These are phyloP conservation scores for Taphrorychus bicolor DNA, from an alignment of 2,888 invertebrate genomes.

Conservation along the genomic window DNA sequence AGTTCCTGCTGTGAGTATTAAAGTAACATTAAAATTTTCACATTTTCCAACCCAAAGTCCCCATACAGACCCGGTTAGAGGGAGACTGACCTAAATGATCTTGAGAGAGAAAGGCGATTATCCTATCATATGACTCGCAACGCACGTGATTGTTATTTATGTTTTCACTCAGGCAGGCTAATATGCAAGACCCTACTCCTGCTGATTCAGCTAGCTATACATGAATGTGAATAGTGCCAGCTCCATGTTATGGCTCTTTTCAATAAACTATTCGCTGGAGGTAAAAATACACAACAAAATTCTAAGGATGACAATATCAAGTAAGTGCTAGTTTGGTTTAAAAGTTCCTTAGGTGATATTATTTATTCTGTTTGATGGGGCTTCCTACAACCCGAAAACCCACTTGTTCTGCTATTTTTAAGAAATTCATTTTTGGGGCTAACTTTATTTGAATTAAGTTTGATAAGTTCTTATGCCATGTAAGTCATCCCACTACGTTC, in stretches of 20 bases:
- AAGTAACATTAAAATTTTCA: background rate
- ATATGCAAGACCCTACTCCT: constrained; percentile 29
- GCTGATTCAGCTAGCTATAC: constrained; percentile 32
- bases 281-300: constrained; percentile 24
- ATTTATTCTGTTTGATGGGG: too few relatives aligned
- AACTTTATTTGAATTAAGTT: too few relatives aligned
- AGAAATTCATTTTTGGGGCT: too few relatives aligned
- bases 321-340: constrained; percentile 30
- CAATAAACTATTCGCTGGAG: constrained; percentile 37
- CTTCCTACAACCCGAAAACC: background rate
- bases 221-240: constrained; percentile 39
- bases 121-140: constrained; percentile 39
- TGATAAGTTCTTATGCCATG: too few relatives aligned
- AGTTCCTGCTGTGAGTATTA: too few relatives aligned
- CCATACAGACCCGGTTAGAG: constrained; percentile 10
- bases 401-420: too few relatives aligned
- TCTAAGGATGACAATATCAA: constrained; percentile 23
- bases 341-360: too few relatives aligned
- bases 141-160: constrained; percentile 43
- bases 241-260: constrained; percentile 41
- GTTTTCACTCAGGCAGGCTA: constrained; percentile 41
- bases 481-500: too few relatives aligned
- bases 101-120: constrained; percentile 24
- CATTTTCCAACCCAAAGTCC: background rate
- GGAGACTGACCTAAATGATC: constrained; percentile 26